phyloP scores from a whole-genome alignment of 1,140 invertebrate genomes.

The Cepaea nemoralis region DNA sequence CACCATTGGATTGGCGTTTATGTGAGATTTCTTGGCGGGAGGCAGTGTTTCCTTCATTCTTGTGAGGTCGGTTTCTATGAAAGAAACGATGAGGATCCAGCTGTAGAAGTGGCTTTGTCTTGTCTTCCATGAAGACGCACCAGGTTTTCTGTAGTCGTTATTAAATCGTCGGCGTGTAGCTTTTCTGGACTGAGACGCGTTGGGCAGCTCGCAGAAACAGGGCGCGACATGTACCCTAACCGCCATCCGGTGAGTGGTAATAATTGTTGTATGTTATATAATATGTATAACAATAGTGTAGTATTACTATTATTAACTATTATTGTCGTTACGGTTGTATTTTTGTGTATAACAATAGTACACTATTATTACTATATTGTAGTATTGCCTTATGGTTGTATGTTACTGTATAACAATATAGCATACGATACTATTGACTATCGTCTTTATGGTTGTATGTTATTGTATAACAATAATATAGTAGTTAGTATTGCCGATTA shows the following conservation, averaged over 20 bases:
- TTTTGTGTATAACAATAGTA: no score
- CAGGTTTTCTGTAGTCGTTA: not conserved
- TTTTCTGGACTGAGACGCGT: not conserved
- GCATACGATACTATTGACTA: no score
- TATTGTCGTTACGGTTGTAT: no score
- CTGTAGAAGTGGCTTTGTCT: conserved; percentile 37
- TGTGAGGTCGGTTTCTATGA: conserved; percentile 11
- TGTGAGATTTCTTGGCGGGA: conserved; percentile 24
- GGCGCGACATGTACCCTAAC: conserved; percentile 69
- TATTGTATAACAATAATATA: no score
- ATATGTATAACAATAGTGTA: no score
- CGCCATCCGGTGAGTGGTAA: conserved; percentile 71
- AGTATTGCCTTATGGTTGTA: no score
- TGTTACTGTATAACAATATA: no score
- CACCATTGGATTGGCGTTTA: not conserved
- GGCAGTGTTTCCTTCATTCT: conserved; percentile 1
- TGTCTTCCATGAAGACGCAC: not conserved
- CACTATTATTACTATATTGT: no score
- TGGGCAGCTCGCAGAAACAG: not conserved
- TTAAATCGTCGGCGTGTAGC: not conserved
- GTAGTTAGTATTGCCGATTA: no score
- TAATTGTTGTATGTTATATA: no score
- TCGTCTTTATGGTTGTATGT: no score
- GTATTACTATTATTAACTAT: no score
- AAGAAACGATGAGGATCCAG: conserved; percentile 31